These are phyloP conservation scores for Philopotamus ludificatus DNA, from an alignment of 1,140 invertebrate species.

Conservation along the genomic window DNA sequence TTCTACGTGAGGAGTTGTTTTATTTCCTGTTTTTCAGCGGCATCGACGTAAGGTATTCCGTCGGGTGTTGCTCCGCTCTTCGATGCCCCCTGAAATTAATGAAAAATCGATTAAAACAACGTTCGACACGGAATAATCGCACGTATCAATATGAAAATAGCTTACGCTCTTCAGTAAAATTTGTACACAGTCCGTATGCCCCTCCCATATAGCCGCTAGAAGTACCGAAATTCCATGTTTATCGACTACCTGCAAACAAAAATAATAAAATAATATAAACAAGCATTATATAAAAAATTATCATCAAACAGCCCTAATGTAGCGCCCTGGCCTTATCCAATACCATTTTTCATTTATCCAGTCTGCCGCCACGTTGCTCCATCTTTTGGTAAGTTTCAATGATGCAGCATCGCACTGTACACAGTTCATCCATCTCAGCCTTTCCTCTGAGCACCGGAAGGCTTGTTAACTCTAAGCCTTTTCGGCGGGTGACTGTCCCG, in stretches of 20 bases:
- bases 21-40: conserved; percentile 90
- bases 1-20: conserved; percentile 61
- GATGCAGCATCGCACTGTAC: no score
- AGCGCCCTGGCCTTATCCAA: no score
- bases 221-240: conserved; percentile 93
- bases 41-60: conserved; percentile 81
- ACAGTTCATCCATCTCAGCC: no score
- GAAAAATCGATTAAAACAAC: neutral
- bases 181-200: conserved; percentile 88
- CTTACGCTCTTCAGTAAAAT: conserved; percentile 80
- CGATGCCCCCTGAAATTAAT: conserved; percentile 70
- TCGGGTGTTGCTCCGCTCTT: conserved; percentile 83
- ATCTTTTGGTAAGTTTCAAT: no score
- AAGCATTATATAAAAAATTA: neutral
- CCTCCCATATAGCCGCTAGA: conserved; percentile 93
- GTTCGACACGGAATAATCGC: neutral
- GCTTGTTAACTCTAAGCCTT: no score
- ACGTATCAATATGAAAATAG: neutral
- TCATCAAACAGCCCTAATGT: no score
- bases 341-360: no score
- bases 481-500: no score
- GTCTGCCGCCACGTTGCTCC: no score
- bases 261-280: conserved; percentile 13
- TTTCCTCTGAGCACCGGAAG: no score
- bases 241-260: conserved; percentile 70